A percentile compares a stretch with the other conserved stretches of the same genome.
Evolutionary conservation across 2,888 invertebrate species (phyloP).

Genomic region (Drosophila conformis): DNA sequence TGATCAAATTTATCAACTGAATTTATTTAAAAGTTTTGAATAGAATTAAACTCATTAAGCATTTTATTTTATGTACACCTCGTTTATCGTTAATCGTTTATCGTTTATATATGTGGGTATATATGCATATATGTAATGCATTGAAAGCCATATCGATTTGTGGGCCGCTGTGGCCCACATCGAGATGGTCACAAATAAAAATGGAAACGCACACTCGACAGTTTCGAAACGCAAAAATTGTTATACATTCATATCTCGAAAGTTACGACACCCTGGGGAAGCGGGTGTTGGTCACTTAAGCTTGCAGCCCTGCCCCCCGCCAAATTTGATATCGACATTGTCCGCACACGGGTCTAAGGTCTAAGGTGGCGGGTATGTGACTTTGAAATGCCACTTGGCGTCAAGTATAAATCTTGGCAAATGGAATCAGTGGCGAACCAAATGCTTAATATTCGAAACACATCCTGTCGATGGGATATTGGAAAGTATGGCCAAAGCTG

Average conservation of each 20-base stretch:
- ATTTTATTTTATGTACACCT: background rate
- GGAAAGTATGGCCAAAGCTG: slow-evolving; percentile 38
- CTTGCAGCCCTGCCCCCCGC: slow-evolving; percentile 3
- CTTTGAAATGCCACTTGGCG: slow-evolving; percentile 42
- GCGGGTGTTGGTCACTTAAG: slow-evolving; percentile 69
- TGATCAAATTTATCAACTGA: background rate
- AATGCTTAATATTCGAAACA: slow-evolving; percentile 67
- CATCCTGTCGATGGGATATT: slow-evolving; percentile 64
- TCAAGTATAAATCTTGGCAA: slow-evolving; percentile 65
- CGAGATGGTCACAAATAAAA: slow-evolving; percentile 67
- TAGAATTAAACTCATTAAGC: background rate
- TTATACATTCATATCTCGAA: slow-evolving; percentile 85
- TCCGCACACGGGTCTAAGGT: slow-evolving; percentile 16
- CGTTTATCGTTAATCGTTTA: background rate
- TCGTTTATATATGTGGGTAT: no score
- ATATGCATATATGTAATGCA: slow-evolving; percentile 3
- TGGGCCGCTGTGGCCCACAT: slow-evolving; percentile 17
- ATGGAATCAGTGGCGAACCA: slow-evolving; percentile 41
- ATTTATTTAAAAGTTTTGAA: background rate
- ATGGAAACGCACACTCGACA: slow-evolving; percentile 62
- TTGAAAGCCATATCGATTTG: slow-evolving; percentile 39
- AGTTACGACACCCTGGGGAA: slow-evolving; percentile 84
- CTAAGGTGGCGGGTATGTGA: background rate
- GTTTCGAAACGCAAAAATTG: slow-evolving; percentile 74
- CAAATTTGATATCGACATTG: slow-evolving; percentile 1